These are phyloP conservation scores for Arenaria interpres DNA, from an alignment of 2,113 vertebrate genomes.

Conservation along the genomic window DNA sequence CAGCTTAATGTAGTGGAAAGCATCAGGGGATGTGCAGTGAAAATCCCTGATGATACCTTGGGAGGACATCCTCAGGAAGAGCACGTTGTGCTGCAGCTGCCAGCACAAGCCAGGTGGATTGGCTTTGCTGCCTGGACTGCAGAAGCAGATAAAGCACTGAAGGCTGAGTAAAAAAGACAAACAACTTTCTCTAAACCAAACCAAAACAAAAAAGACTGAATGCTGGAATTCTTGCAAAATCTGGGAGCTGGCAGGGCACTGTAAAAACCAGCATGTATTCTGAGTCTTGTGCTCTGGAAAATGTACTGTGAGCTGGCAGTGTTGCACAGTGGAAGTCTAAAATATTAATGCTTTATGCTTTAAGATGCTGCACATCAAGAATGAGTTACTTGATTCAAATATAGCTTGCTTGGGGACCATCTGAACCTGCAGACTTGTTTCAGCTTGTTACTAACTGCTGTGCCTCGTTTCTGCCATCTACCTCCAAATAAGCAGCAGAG, in stretches of 20 bases:
- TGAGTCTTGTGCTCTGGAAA: background rate
- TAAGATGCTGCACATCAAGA: background rate
- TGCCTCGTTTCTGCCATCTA: background rate
- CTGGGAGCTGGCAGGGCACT: background rate
- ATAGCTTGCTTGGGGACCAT: background rate
- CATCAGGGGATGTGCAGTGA: background rate
- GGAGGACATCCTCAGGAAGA: background rate
- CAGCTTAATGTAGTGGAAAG: background rate
- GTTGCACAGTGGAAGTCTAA: background rate
- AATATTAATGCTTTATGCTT: background rate
- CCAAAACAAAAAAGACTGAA: background rate
- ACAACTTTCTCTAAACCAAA: background rate
- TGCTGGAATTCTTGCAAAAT: background rate
- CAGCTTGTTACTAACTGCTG: background rate
- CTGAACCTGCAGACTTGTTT: background rate
- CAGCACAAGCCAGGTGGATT: background rate
- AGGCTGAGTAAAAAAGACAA: accelerated
- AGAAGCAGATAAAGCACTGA: background rate
- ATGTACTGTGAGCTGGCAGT: background rate
- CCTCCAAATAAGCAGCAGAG: background rate
- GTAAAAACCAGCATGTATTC: background rate
- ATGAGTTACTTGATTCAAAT: background rate
- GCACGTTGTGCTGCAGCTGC: background rate
- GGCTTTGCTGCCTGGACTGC: background rate
- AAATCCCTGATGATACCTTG: accelerated